A percentile compares a stretch with the other conserved stretches of the same genome.
Conservation (phyloP, 2,113 vertebrate genomes). For the Hylia prasina region DNA sequence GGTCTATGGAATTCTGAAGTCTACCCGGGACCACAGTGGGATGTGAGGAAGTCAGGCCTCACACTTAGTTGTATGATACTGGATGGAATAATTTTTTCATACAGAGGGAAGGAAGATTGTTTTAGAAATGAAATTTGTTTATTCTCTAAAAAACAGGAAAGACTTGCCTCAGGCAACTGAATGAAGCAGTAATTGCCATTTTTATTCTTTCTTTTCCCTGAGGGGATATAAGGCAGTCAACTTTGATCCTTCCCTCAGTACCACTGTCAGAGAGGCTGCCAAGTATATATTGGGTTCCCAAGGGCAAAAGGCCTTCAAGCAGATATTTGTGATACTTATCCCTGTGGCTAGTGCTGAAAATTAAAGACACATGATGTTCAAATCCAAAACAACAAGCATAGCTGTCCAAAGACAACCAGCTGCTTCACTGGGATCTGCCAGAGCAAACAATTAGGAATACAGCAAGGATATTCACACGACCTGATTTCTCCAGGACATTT, state of each 20-base stretch:
- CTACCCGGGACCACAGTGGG: fast-evolving
- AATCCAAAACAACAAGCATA: constrained; percentile 20
- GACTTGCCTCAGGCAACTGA: not conserved
- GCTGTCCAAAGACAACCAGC: constrained; percentile 51
- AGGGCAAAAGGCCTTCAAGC: constrained; percentile 39
- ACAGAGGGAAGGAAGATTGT: not conserved
- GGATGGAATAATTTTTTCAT: not conserved
- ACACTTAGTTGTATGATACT: not conserved
- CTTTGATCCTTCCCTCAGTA: constrained; percentile 1
- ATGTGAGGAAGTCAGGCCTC: not conserved
- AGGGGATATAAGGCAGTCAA: constrained; percentile 4
- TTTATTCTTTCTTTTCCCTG: not conserved
- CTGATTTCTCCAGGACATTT: not conserved
- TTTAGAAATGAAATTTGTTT: not conserved
- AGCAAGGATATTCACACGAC: not conserved
- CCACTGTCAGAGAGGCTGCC: constrained; percentile 10
- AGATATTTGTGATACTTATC: constrained; percentile 51
- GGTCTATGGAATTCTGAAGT: not conserved
- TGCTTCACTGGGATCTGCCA: constrained; percentile 22
- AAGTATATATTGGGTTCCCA: constrained; percentile 40
- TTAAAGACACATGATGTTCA: constrained; percentile 53
- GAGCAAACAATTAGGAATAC: constrained; percentile 35
- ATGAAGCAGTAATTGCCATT: constrained; percentile 30
- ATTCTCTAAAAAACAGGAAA: constrained; percentile 1
- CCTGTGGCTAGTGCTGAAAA: constrained; percentile 39